Evolutionary conservation across 2,113 vertebrate genomes (phyloP), one percentile per base, ranked within the genome.

Genomic region (Arothron firmamentum): DNA sequence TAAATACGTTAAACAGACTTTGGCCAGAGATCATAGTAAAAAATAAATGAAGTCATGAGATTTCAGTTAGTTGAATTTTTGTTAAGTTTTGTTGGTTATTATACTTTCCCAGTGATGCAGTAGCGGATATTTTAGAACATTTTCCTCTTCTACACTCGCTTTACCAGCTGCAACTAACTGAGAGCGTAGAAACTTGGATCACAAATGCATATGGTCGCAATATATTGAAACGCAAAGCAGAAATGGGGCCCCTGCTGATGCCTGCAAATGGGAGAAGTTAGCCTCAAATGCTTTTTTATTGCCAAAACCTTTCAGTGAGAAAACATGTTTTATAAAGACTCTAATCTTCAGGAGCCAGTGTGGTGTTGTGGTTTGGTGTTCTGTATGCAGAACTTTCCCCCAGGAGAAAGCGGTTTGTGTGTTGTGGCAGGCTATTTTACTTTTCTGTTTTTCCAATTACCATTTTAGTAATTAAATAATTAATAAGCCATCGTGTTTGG

Each of bases 1-100:
- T 60, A 58, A 58, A 66, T 73, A 67, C 67, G 74, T 74, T 60
- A 59, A 72, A 60, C 4, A 74, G 66, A 81, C 52, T 45, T 11
- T 77, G 75, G 77, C 65, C 41, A 43, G 46, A 13, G 73, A 79
- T 76, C 75, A 77, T 34, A 77, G 52, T 21, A 56, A 28, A 38
- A 14, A 59, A 60, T 15, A 18, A 75, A 38, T 38, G 2, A 63
- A 56, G 48, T 38, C 2, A 51, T 45, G 19, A 71, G 76, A 71
- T 69, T 75, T 77, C 47, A 69, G 28, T 15, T 56, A 70, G 57
- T 73, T 68, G 59, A 68, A 62, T 65, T 49, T 66, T 77, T 78
- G 52, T 73, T 69, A 62, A 49, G 47, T 31, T 74, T 38, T 62
- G 56, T 65, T 49, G 21, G 46, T 60, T 52, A 43, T 17, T 31